Evolutionary conservation across 2,113 vertebrate species (phyloP).

Genomic region (Nanger granti): DNA sequence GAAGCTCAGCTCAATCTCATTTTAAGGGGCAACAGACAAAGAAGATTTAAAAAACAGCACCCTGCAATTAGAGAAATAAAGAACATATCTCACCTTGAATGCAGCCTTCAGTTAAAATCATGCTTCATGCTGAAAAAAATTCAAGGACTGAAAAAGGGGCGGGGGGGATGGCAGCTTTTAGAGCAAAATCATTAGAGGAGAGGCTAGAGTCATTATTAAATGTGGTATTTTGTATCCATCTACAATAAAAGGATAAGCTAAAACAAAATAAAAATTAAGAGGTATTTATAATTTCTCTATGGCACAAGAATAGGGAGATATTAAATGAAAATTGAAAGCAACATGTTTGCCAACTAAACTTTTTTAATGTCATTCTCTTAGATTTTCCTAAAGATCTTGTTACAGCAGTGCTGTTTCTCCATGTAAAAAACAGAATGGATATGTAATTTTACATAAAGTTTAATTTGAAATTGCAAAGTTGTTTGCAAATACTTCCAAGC

Average conservation of each 20-base stretch:
- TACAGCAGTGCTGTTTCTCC: not conserved
- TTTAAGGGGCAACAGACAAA: constrained; percentile 3
- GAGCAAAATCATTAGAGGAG: constrained; percentile 12
- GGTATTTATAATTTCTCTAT: not conserved
- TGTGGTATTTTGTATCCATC: not conserved
- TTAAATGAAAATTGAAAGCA: constrained; percentile 34
- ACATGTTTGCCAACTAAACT: not conserved
- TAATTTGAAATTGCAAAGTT: not conserved
- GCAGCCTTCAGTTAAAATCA: constrained; percentile 12
- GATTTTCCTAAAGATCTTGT: not conserved
- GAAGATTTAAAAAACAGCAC: not conserved
- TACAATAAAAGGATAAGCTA: not conserved
- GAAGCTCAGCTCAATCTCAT: not conserved
- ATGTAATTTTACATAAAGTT: not conserved
- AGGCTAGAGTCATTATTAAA: not conserved
- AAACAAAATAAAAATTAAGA: not conserved
- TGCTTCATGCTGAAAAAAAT: not conserved
- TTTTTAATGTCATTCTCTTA: not conserved
- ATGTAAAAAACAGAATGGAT: not conserved
- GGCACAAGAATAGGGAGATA: not conserved
- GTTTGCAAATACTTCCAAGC: constrained; percentile 10
- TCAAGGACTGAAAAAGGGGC: not conserved
- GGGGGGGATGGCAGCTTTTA: not conserved
- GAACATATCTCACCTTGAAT: not conserved
- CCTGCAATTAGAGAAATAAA: constrained; percentile 13